Base-by-base conservation (phyloP, 2,888 invertebrate genomes). In the Dicranocentrus wangi region DNA sequence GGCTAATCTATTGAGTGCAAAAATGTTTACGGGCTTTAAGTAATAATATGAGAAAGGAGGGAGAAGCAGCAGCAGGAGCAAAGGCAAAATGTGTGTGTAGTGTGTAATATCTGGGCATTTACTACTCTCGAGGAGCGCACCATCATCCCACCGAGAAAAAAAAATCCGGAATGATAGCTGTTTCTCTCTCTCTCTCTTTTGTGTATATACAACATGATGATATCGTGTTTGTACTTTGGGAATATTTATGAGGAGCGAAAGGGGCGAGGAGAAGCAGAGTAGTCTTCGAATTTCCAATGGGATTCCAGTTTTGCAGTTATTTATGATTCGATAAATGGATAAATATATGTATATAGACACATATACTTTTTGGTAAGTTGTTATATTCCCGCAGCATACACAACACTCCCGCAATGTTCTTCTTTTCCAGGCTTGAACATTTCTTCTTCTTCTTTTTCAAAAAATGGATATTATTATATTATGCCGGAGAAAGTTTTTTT, bases 1-100 rank as follows among this genome's bases (percentile, higher is more conserved):
- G 61, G 8, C 47, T 72, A 72, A 72, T 72, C 47, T 72, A 63
- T 72, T 28, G 51, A 63, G 72, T 72, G 72, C 63, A 72, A 72
- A 72, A 63, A 72, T 72, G 63, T 72, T 72, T 72, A 72, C 63
- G 47, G 32, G 51, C 63, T 8, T 55, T 55, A 23, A 55, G 55
- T 55, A 55, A 55, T 55, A 55, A 55, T 55, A 55, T 55, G 21
- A 55, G 13, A n/a, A 43, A 43, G 19, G 51, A 51, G 51, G n/a
- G 51, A 51, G n/a, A 51, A 17, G 32, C 3, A n/a, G n/a, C n/a
- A n/a, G n/a, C n/a, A n/a, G n/a, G n/a, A n/a, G n/a, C n/a, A n/a
- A n/a, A n/a, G n/a, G n/a, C n/a, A n/a, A n/a, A n/a, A 43, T 8
- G 43, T 43, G 43, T 43, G n/a, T 43, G 8, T 43, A 21, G n/a